Evolutionary conservation across 2,113 vertebrate species (phyloP).

Genomic region (Sprattus sprattus): DNA sequence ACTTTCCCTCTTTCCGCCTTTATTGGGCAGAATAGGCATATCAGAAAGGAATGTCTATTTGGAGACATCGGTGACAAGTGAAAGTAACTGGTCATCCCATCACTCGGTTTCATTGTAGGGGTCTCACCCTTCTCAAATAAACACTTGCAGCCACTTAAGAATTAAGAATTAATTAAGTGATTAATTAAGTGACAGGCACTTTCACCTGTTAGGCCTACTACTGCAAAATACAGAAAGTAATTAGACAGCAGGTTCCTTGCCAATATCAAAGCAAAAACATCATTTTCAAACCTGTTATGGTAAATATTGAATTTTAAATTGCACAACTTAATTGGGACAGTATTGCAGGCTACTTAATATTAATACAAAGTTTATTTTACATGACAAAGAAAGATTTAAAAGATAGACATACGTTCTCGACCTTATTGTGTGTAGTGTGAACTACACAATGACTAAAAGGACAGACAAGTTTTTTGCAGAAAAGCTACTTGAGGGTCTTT

Average conservation of each 20-base stretch:
- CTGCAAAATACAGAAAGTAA: not conserved
- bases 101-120: not conserved
- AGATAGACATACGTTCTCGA: not conserved
- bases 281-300: not conserved
- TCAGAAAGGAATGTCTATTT: slow-evolving; percentile 68
- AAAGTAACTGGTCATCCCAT: slow-evolving; percentile 9
- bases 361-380: not conserved
- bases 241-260: not conserved
- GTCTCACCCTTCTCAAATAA: not conserved
- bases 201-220: not conserved
- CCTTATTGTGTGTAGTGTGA: not conserved
- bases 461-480: not conserved
- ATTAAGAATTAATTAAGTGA: not conserved
- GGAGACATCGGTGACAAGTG: slow-evolving; percentile 15
- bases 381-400: not conserved
- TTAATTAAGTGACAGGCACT: not conserved
- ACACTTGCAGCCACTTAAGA: not conserved
- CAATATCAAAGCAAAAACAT: not conserved
- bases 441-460: not conserved
- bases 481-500: not conserved
- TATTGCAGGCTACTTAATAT: not conserved
- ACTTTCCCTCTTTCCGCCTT: slow-evolving; percentile 66
- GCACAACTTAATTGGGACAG: not conserved
- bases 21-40: slow-evolving; percentile 68
- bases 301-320: not conserved